Conservation (phyloP, 2,797 vertebrate genomes). For the Morelia viridis region DNA sequence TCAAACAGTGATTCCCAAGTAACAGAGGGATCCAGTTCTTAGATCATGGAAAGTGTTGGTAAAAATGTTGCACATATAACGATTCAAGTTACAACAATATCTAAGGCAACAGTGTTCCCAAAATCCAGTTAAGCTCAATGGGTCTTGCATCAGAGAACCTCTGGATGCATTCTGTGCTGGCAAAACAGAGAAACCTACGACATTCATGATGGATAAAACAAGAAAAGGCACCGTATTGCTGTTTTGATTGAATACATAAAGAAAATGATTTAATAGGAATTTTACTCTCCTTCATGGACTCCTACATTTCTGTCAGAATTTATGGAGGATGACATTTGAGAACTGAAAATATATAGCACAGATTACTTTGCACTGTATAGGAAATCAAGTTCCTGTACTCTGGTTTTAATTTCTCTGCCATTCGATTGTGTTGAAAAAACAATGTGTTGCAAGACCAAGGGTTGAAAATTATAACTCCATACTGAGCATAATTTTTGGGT, state of each 20-base stretch:
- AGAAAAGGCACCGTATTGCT: neutral
- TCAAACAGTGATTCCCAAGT: constrained; percentile 33
- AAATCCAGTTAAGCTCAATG: neutral
- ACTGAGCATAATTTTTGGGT: neutral
- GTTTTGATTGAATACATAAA: neutral
- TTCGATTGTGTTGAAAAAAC: neutral
- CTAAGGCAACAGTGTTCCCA: neutral
- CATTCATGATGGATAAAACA: neutral
- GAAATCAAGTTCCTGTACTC: neutral
- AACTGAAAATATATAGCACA: neutral
- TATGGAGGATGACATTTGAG: neutral
- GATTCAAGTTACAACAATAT: neutral
- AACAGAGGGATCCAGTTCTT: constrained; percentile 1
- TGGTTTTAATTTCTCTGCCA: neutral
- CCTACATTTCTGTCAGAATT: neutral
- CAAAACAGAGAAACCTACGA: neutral
- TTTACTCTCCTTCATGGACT: neutral
- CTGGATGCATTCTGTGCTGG: neutral
- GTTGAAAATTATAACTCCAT: neutral
- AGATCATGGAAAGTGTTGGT: neutral
- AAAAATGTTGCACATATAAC: neutral
- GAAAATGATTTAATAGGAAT: neutral
- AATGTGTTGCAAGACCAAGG: constrained; percentile 9
- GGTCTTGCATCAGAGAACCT: neutral
- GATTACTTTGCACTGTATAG: neutral